phyloP scores from a whole-genome alignment of 2,797 vertebrate species.

The Xyrichtys novacula region DNA sequence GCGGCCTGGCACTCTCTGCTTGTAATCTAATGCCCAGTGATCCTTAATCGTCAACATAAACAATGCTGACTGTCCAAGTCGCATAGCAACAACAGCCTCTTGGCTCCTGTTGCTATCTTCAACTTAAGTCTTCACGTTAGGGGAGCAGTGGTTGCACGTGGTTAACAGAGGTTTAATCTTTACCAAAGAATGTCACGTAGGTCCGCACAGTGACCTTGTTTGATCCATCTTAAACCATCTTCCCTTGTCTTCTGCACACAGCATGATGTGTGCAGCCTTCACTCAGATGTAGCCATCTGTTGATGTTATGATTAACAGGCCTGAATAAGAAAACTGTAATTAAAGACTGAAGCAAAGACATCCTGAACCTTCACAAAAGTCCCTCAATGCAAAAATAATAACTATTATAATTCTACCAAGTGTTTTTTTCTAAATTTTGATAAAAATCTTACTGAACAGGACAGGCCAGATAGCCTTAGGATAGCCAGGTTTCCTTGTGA shows the following conservation, averaged over 20 bases:
- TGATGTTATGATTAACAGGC: conserved; percentile 12
- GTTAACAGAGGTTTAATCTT: conserved; percentile 62
- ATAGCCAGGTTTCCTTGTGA: no score
- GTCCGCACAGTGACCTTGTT: conserved; percentile 44
- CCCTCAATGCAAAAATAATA: not conserved
- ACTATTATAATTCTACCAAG: no score
- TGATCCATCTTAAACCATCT: conserved; percentile 32
- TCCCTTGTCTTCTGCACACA: conserved; percentile 7
- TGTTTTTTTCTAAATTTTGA: no score
- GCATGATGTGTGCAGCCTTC: not conserved
- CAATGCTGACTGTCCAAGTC: conserved; percentile 49
- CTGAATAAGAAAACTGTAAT: conserved; percentile 9
- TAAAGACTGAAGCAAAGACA: not conserved
- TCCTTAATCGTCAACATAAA: conserved; percentile 52
- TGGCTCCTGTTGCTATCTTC: conserved; percentile 50
- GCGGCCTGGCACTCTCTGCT: conserved; percentile 18
- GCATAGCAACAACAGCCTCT: conserved; percentile 29
- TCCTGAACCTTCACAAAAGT: not conserved
- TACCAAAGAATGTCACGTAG: conserved; percentile 45
- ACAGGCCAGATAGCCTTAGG: no score
- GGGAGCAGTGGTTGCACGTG: conserved; percentile 19
- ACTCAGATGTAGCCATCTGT: not conserved
- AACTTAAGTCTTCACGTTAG: conserved; percentile 42
- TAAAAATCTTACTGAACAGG: no score
- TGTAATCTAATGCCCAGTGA: conserved; percentile 53